Evolutionary conservation across 2,113 vertebrate genomes (phyloP).

Genomic region (Leucoraja erinaceus): DNA sequence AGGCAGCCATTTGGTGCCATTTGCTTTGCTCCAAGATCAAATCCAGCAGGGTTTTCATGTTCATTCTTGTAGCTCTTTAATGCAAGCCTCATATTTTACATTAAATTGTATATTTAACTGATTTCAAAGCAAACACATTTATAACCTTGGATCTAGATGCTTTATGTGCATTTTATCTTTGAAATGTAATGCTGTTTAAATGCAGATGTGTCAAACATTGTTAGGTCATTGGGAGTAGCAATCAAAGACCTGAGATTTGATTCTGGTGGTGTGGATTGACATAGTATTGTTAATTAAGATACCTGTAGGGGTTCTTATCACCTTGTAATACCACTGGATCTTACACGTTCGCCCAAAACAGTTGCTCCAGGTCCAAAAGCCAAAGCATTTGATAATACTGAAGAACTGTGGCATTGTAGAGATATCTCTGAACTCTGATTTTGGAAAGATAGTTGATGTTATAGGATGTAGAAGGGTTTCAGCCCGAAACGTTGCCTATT

Average conservation of each 20-base stretch:
- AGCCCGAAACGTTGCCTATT: too few relatives aligned
- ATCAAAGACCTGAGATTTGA: background rate
- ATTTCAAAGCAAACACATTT: background rate
- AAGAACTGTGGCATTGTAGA: background rate
- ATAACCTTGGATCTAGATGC: background rate
- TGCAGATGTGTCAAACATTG: background rate
- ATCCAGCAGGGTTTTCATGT: too few relatives aligned
- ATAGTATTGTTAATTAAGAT: background rate
- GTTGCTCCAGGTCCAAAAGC: background rate
- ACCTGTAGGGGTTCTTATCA: background rate
- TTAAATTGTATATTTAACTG: background rate
- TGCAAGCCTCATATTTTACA: background rate
- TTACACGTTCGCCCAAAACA: background rate
- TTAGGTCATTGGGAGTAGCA: background rate
- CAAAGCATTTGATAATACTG: background rate
- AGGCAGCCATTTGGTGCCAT: background rate
- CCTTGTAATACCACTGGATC: background rate
- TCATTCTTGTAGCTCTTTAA: background rate
- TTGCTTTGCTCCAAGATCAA: background rate
- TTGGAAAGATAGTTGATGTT: background rate
- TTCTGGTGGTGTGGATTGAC: background rate
- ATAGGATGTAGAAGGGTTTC: too few relatives aligned
- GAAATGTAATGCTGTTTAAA: background rate
- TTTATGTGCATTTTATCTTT: background rate
- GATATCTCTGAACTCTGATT: background rate